A percentile compares a stretch with the other conserved stretches of the same genome.
phyloP scores from a whole-genome alignment of 2,888 invertebrate species.

The Stictocephala bisonia region DNA sequence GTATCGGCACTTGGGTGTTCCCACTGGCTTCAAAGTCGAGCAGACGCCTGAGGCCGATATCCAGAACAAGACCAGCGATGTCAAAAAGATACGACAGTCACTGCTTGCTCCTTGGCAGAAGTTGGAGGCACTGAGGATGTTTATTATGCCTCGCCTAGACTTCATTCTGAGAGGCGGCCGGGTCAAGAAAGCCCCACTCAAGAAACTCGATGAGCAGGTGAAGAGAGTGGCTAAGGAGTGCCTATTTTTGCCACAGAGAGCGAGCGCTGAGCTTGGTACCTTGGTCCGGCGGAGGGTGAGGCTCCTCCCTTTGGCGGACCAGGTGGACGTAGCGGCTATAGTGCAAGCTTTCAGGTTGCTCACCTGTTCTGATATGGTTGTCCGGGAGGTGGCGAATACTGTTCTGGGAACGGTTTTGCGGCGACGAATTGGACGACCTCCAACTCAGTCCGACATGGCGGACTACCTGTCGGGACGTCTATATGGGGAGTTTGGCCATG shows the following conservation, averaged over 20 bases:
- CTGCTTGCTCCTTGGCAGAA: slow-evolving; percentile 56
- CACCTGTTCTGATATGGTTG: neutral
- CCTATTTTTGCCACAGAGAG: slow-evolving; percentile 60
- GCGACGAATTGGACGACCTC: neutral
- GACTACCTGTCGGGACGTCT: slow-evolving; percentile 55
- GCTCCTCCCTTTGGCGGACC: slow-evolving; percentile 44
- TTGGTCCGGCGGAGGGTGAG: slow-evolving; percentile 57
- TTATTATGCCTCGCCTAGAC: slow-evolving; percentile 59
- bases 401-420: neutral
- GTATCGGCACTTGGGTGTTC: slow-evolving; percentile 16
- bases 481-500: slow-evolving; percentile 42
- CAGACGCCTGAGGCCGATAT: slow-evolving; percentile 42
- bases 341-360: neutral
- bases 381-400: neutral
- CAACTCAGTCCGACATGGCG: slow-evolving; percentile 54
- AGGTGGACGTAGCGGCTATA: neutral
- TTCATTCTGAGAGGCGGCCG: slow-evolving; percentile 59
- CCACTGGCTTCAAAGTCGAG: slow-evolving; percentile 24
- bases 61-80: neutral
- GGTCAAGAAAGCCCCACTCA: slow-evolving; percentile 56
- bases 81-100: slow-evolving; percentile 42
- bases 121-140: slow-evolving; percentile 51
- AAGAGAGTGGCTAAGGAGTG: slow-evolving; percentile 57
- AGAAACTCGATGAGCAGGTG: slow-evolving; percentile 55
- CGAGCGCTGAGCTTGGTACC: slow-evolving; percentile 57